Base-by-base conservation (phyloP, 2,888 invertebrate species). In the Eupeodes latifasciatus region DNA sequence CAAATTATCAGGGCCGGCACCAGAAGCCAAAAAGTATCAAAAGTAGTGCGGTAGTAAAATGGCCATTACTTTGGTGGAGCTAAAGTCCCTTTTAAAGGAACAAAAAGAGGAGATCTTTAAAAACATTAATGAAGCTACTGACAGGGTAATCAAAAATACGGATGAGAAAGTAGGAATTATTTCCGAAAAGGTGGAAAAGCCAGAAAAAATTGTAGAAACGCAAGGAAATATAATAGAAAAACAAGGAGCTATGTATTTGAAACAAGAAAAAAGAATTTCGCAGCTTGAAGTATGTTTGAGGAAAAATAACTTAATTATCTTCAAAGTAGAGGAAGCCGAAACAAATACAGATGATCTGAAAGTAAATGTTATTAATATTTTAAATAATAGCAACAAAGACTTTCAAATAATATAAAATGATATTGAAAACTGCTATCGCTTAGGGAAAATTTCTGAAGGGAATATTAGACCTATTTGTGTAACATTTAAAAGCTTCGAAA, bases 321-420 rank as follows among this genome's bases (percentile, higher is more conserved):
- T 49, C 6, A 49, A 49, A 14, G 14, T 14, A 14, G 49, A 49
- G 14, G 14, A 49, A 49, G 14, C 5, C 0, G 49, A 49, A 49
- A 49, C 4, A 49, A 49, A 49, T 49, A 5, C 14, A 4, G 59
- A 59, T 14, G 59, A 34, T 6, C 59, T 59, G 1, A 59, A 34
- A 59, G 7, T 19, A 12, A 6, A 14, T 34, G 12, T 59, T 34
- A 59, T 59, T 12, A 59, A 34, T 12, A 34, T 59, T 12, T 34
- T 59, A 34, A 59, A 59, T 59, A 59, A 59, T 14, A 59, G 12
- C 59, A 59, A 59, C 6, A 14, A 59, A 59, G 59, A 59, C 6
- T 59, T 27, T 27, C 27, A 27, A 27, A 27, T 27, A 27, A 27
- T 27, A 27, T 27, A 1, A 27, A 27, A 27, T 27, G 27, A 27